Conservation (phyloP, 2,113 vertebrate genomes). For the Cinclus cinclus region DNA sequence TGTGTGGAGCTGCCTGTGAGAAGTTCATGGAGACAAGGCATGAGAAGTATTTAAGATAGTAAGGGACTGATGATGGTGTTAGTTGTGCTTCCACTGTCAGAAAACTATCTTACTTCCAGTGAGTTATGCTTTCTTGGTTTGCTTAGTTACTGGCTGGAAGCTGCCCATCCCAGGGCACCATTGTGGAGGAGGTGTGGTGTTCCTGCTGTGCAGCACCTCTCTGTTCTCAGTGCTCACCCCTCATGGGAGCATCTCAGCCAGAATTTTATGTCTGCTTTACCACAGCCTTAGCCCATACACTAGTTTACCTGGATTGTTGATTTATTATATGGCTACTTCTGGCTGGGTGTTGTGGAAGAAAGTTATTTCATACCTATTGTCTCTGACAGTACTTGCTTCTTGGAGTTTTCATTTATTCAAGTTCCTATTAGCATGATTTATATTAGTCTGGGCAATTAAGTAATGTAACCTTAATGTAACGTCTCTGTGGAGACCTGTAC, state of each 20-base stretch:
- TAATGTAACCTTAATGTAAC: not conserved
- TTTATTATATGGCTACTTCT: not conserved
- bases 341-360: not conserved
- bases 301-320: not conserved
- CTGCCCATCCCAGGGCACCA: not conserved
- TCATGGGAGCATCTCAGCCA: not conserved
- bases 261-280: not conserved
- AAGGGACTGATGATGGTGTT: no score
- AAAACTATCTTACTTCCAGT: not conserved
- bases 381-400: not conserved
- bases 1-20: no score
- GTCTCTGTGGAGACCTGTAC: not conserved
- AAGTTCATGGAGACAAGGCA: no score
- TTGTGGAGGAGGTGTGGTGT: not conserved
- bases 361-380: not conserved
- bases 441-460: not conserved
- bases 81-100: not conserved
- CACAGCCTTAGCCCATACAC: not conserved
- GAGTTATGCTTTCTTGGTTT: not conserved
- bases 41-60: no score
- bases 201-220: not conserved
- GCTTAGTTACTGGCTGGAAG: not conserved
- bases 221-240: fast-evolving
- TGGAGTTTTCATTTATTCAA: not conserved
- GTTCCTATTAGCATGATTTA: not conserved